These are phyloP conservation scores for Brenthis ino DNA, from an alignment of 2,888 invertebrate species.

Conservation along the genomic window DNA sequence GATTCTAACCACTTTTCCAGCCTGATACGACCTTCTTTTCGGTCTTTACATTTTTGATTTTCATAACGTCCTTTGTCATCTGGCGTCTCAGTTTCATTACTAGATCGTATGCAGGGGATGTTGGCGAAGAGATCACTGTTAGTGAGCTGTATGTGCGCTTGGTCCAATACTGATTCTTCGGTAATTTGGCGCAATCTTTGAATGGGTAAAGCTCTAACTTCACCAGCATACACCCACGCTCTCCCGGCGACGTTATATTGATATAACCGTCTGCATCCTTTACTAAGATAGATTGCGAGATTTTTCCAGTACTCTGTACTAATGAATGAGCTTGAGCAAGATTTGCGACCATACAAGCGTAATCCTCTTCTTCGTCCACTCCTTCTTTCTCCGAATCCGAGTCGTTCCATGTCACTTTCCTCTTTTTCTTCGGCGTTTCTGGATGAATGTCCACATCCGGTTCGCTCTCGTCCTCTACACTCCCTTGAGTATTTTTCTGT, in stretches of 20 bases:
- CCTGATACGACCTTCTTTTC: too few species aligned
- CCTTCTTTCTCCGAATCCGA: background rate
- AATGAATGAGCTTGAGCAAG: constrained; percentile 26
- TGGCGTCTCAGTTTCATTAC: constrained; percentile 8
- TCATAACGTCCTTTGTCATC: too few species aligned
- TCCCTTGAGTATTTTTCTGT: background rate
- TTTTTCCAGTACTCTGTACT: background rate
- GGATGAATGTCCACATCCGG: background rate
- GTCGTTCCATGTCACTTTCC: background rate
- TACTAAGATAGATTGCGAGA: background rate
- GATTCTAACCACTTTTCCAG: too few species aligned
- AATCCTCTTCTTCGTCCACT: constrained; percentile 6
- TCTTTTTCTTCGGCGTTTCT: background rate
- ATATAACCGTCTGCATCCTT: constrained; percentile 31
- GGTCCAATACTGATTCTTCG: constrained; percentile 26
- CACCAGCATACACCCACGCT: constrained; percentile 36
- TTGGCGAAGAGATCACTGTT: constrained; percentile 8
- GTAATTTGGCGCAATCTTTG: constrained; percentile 25
- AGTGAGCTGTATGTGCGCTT: constrained; percentile 11
- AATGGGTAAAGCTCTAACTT: constrained; percentile 36
- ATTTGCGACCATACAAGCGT: constrained; percentile 23
- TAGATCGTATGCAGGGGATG: constrained; percentile 15
- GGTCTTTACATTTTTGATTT: too few species aligned
- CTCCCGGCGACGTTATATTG: constrained; percentile 30
- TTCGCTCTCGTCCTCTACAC: background rate